A percentile compares a stretch with the other conserved stretches of the same genome.
Evolutionary conservation across 2,888 invertebrate genomes (phyloP).

Genomic region (Drosophila demipolita): DNA sequence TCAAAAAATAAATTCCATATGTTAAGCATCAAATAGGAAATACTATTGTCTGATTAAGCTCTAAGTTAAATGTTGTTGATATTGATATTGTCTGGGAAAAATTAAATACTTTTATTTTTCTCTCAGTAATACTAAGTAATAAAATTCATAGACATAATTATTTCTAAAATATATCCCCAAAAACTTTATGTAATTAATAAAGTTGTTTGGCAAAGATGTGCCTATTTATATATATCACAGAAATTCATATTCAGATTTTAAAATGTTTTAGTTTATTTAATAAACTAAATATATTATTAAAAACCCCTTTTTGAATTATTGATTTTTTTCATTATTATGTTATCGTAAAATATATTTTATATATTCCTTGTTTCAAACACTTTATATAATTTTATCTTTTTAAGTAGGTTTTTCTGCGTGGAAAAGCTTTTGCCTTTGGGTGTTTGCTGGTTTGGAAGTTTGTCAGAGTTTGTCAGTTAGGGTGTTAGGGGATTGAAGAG

Average conservation of each 20-base stretch:
- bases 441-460: slow-evolving; percentile 4
- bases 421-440: slow-evolving; percentile 2
- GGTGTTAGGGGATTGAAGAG: slow-evolving; percentile 8
- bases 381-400: background rate
- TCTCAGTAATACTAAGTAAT: background rate
- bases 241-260: background rate
- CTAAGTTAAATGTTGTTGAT: background rate
- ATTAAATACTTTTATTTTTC: background rate
- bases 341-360: background rate
- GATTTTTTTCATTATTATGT: background rate
- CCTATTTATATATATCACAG: background rate
- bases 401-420: background rate
- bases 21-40: background rate
- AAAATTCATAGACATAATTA: background rate
- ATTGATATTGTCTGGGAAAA: background rate
- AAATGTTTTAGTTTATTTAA: background rate
- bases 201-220: background rate
- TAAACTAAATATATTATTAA: background rate
- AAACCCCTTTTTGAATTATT: background rate
- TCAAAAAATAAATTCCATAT: background rate
- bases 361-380: background rate
- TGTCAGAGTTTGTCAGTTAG: slow-evolving; percentile 12
- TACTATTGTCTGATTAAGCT: background rate
- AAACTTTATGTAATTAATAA: background rate
- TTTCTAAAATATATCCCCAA: background rate